Conservation (phyloP, 2,797 vertebrate species). For the Brotogeris chrysoptera region DNA sequence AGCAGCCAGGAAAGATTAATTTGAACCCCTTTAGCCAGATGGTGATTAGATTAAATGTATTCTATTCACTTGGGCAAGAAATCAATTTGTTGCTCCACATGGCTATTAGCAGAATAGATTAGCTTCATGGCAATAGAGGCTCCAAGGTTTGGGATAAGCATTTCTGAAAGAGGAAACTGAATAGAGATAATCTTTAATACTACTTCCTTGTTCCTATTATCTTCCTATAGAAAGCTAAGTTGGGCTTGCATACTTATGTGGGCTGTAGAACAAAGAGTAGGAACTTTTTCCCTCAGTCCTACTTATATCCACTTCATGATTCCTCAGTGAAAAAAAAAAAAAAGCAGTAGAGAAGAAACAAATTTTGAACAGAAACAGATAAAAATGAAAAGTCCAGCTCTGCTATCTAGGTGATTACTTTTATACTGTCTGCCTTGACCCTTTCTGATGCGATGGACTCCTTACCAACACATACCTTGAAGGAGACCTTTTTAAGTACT, state of each 20-base stretch:
- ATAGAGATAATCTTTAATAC: neutral
- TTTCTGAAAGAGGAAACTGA: neutral
- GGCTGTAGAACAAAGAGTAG: neutral
- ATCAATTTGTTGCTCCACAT: constrained; percentile 10
- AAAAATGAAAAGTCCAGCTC: neutral
- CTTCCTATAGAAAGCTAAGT: neutral
- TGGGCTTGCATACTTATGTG: neutral
- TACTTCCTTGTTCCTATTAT: neutral
- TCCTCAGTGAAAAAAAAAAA: neutral
- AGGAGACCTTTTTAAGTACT: neutral
- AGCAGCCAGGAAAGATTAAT: neutral
- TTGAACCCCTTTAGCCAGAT: neutral
- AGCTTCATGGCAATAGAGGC: neutral
- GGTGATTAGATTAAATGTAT: neutral
- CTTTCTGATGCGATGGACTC: neutral
- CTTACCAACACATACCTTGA: neutral
- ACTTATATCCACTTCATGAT: neutral
- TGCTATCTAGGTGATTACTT: neutral
- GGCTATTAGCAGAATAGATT: neutral
- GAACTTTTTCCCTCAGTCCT: neutral
- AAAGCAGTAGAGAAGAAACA: neutral
- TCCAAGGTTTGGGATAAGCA: neutral
- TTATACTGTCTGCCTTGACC: neutral
- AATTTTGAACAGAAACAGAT: neutral
- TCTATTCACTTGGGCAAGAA: neutral